Evolutionary conservation across 2,888 invertebrate genomes (phyloP), one percentile per base, ranked within the genome.

Genomic region (Spatulosminthurus flaviceps): DNA sequence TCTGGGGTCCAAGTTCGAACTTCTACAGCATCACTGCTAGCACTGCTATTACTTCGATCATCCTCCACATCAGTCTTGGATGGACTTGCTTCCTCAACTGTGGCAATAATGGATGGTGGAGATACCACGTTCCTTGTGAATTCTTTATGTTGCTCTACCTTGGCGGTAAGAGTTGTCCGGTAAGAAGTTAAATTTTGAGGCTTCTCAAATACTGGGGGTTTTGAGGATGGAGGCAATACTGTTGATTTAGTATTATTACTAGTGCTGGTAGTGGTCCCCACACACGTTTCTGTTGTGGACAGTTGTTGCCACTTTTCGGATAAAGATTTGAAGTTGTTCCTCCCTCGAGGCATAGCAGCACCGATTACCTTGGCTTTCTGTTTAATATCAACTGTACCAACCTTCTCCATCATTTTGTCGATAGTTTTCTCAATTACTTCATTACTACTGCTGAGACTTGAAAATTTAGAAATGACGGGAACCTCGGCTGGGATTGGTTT

Each of bases 301-400:
- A 86, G 84, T 80, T 86, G 86, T 75, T 88, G 87, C 88, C 88
- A 88, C 78, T 87, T 87, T 67, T 87, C 87, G 9, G 88, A 86
- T 42, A 88, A 82, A 16, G 87, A 87, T 79, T 86, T 86, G 82
- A 88, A 87, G 71, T 86, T 86, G 76, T 86, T 86, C 61, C 83
- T 66, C 42, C 83, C 84, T 22, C 83, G 74, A 19, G 85, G 83
- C 22, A 84, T 84, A 61, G 81, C n/a, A 82, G 81, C 28, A 70
- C 79, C 13, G 72, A 77, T 24, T 78, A 51, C 16, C 16, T 51
- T 51, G 5, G 72, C 72, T 78, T 82, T 64, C 24, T 42, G 82
- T 19, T 77, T 76, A 9, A 71, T 51, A 19, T 80, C 79, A 24
- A 80, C 82, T 4, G 79, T 78, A 16, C 42, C 70, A 19, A 81